Base-by-base conservation (phyloP, 2,113 vertebrate genomes). In the Ageneiosus marmoratus region DNA sequence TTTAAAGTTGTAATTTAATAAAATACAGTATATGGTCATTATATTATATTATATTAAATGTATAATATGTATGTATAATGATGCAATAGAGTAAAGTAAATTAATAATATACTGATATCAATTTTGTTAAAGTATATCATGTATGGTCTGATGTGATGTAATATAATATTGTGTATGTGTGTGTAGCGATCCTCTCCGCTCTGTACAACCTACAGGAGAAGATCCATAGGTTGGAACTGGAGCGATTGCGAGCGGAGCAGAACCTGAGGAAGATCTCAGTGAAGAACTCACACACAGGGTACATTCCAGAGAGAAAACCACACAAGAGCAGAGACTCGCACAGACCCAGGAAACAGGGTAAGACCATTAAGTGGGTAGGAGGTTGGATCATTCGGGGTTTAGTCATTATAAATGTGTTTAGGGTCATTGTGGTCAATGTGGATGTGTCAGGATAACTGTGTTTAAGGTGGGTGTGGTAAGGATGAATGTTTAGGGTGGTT, bases 171-270 rank as follows among this genome's bases (percentile, higher is more conserved):
- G 87, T 90, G 78, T 87, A 85, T 88, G 62, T 80, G 83, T 88
- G 85, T 89, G 67, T 37, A 96, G 96, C 94, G 13, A 96, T 96
- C 90, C 90, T 95, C 88, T 96, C 95, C 41, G 95, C 95, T 84
- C 90, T 90, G 79, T 85, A 75, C 62, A 88, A 89, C 78, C 85
- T 90, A 37, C 89, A 90, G 83, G 86, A 89, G 81, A 89, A 88
- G 88, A 90, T 90, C 72, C 80, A 62, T 5, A 78, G 6, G 46
- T 89, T 97, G 88, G 95, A 96, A 87, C 82, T 96, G 80, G 95
- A 98, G 89, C 93, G 94, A 86, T 91, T 91, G 91, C 90, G 95
- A 88, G 95, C 95, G 0, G 93, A 96, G 87, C 94, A 95, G 91
- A 96, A 95, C 82, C 93, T 95, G 5, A 93, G 93, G 87, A 93